Base-by-base conservation (phyloP, 2,797 vertebrate genomes). In the Sphenodon punctatus region DNA sequence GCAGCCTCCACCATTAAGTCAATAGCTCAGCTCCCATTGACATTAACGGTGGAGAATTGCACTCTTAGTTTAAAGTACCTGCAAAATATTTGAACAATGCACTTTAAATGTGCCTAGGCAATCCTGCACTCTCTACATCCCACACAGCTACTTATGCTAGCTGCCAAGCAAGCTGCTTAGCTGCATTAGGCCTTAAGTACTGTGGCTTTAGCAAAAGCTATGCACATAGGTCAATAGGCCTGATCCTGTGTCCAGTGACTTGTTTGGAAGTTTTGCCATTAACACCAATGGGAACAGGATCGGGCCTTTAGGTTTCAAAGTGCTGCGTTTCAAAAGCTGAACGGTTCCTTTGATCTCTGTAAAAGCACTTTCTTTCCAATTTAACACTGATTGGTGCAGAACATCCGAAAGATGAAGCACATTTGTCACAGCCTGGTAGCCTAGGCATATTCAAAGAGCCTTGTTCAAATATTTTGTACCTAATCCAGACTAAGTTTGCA, bases 291-390 rank as follows among this genome's bases (percentile, higher is more conserved):
- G 41, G 25, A 42, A 25, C 22, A 16, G 46, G 22, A 27, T 65
- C 20, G 55, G 39, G 19, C n/a, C 32, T 25, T 4, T 70, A 27
- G 59, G 12, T 42, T 49, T 27, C 36, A 56, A 48, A 5, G 9
- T 8, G 1, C 41, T 32, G 3, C 49, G 27, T 75, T 80, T 63
- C 11, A 36, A 71, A 80, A 56, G 34, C 41, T 45, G 41, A 73
- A 23, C 41, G 22, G 4, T 88, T 27, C 49, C 42, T 75, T 73
- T 15, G 45, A 0, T 42, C 8, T 22, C 41, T 23, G 20, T 48
- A 7, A 38, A 11, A 14, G 9, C 30, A 43, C 49, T 32, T 75
- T 80, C 1, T 11, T 0, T 1, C 45, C 16, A 27, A 4, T 0
- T 56, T 46, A 67, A 82, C 79, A 38, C 42, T 12, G 66, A 17